Percentiles rank a stretch among this genome's conserved stretches.
Evolutionary conservation across 2,888 invertebrate species (phyloP).

Genomic region (Cistogaster globosa): DNA sequence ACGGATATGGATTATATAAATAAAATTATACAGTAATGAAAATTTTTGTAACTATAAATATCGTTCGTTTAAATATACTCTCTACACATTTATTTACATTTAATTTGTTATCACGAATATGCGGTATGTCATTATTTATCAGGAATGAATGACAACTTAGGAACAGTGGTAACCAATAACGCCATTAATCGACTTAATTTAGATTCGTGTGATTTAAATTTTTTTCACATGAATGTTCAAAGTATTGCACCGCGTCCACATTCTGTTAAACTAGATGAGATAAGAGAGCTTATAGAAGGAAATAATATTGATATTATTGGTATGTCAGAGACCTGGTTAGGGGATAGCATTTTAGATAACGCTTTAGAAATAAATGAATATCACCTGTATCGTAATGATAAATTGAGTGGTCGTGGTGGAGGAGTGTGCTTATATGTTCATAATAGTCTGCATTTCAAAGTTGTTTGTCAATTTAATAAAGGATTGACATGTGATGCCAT

Average conservation of each 20-base stretch:
- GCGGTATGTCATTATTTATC: neutral
- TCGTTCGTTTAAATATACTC: too few relatives aligned
- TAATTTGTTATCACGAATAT: slow-evolving; percentile 13
- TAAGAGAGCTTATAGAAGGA: slow-evolving; percentile 1
- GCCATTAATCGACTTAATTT: slow-evolving; percentile 1
- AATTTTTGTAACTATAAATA: too few relatives aligned
- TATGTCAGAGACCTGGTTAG: slow-evolving; percentile 33
- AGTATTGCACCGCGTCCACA: slow-evolving; percentile 17
- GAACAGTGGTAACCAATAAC: neutral
- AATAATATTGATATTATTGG: slow-evolving; percentile 26
- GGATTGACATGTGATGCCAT: slow-evolving; percentile 29
- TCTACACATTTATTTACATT: neutral
- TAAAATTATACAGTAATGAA: neutral
- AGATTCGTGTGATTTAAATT: slow-evolving; percentile 4
- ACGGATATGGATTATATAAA: neutral
- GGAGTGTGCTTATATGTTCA: slow-evolving; percentile 31
- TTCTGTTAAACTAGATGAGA: slow-evolving; percentile 20
- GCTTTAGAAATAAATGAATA: slow-evolving; percentile 10
- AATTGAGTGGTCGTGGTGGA: slow-evolving; percentile 21
- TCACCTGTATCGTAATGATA: slow-evolving; percentile 22
- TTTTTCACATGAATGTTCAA: slow-evolving; percentile 19
- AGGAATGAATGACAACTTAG: slow-evolving; percentile 9
- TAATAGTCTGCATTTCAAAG: slow-evolving; percentile 8
- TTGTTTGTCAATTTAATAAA: slow-evolving; percentile 10
- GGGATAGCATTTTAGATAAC: slow-evolving; percentile 2